Evolutionary conservation across 2,797 vertebrate species (phyloP).

Genomic region (Coracias cyanogaster): DNA sequence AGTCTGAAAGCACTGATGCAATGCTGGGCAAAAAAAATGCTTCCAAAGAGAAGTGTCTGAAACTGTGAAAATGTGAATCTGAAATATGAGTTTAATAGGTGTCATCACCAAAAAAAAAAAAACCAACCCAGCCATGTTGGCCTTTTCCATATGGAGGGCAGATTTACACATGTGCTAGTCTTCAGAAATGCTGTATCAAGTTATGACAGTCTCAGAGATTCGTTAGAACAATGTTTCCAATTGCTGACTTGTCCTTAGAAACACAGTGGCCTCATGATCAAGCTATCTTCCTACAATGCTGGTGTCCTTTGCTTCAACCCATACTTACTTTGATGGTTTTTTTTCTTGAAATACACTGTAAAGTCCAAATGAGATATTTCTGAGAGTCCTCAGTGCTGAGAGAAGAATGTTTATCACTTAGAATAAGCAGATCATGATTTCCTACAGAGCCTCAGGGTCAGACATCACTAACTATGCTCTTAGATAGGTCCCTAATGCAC

Average conservation of each 20-base stretch:
- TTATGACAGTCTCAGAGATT: not conserved
- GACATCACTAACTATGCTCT: not conserved
- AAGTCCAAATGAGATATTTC: not conserved
- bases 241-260: not conserved
- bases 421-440: conserved; percentile 10
- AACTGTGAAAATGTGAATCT: not conserved
- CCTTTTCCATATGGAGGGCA: not conserved
- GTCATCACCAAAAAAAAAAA: not conserved
- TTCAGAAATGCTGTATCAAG: not conserved
- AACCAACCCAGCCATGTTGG: not conserved
- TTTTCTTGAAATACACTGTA: not conserved
- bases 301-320: not conserved
- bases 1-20: not conserved
- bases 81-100: not conserved
- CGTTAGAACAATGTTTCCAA: not conserved
- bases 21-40: not conserved
- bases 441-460: not conserved
- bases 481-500: not conserved
- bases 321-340: not conserved
- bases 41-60: not conserved
- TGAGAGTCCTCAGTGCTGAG: not conserved
- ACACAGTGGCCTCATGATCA: not conserved
- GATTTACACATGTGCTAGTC: not conserved
- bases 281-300: not conserved
- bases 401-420: not conserved